These are phyloP conservation scores for Tyrannus savana DNA, from an alignment of 2,113 vertebrate genomes.

Conservation along the genomic window DNA sequence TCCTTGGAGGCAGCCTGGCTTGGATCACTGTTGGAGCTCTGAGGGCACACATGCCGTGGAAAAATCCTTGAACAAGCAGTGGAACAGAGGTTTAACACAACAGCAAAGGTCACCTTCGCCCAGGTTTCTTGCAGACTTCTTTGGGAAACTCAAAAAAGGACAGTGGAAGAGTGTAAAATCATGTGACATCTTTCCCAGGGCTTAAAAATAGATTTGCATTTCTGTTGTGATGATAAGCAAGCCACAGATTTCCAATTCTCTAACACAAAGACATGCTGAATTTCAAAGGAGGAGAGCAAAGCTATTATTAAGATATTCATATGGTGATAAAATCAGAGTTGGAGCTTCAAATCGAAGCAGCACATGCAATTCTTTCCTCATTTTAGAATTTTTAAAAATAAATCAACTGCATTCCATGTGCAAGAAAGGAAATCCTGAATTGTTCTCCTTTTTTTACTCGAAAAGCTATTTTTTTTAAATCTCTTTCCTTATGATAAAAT, in stretches of 20 bases:
- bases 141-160: neutral
- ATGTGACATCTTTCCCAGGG: neutral
- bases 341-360: neutral
- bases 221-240: slow-evolving; percentile 2
- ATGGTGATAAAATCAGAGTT: neutral
- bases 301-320: slow-evolving; percentile 5
- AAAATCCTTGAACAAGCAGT: neutral
- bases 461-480: neutral
- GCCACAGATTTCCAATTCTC: neutral
- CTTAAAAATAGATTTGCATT: slow-evolving; percentile 9
- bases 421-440: slow-evolving; percentile 1
- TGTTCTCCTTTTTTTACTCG: neutral
- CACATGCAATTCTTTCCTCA: neutral
- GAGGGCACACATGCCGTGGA: neutral
- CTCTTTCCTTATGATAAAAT: neutral
- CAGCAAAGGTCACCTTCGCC: neutral
- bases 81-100: neutral
- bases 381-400: neutral
- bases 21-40: neutral
- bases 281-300: neutral
- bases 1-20: neutral
- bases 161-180: neutral
- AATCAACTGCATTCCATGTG: neutral
- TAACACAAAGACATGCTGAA: neutral
- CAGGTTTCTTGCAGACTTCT: neutral